Evolutionary conservation across 2,888 invertebrate species (phyloP).

Genomic region (Clanis bilineata): DNA sequence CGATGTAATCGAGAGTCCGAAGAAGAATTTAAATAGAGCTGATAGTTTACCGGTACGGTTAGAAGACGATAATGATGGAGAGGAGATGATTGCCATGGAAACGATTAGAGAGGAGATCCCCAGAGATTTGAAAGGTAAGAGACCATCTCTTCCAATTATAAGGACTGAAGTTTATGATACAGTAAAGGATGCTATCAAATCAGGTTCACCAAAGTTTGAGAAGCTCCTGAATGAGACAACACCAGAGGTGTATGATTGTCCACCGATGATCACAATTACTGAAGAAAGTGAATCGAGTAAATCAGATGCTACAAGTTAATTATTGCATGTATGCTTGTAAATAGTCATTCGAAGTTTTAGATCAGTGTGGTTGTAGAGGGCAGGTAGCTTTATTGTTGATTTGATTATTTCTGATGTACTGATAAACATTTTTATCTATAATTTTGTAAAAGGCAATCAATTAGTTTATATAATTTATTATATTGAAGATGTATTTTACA

Average conservation of each 20-base stretch:
- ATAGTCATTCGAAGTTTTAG: constrained; percentile 18
- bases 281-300: constrained; percentile 72
- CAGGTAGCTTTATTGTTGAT: not conserved
- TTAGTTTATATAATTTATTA: too few relatives aligned
- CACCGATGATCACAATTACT: constrained; percentile 76
- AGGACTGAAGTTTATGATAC: constrained; percentile 80
- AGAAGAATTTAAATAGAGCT: constrained; percentile 74
- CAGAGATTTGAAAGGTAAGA: constrained; percentile 63
- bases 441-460: too few relatives aligned
- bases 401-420: not conserved
- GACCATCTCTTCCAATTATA: constrained; percentile 69
- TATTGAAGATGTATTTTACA: too few relatives aligned
- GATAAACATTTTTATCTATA: not conserved
- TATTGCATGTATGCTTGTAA: constrained; percentile 27
- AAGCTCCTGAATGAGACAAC: constrained; percentile 80
- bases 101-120: constrained; percentile 65
- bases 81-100: constrained; percentile 51
- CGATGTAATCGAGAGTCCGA: constrained; percentile 66
- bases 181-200: constrained; percentile 78
- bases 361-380: not conserved
- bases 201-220: constrained; percentile 82
- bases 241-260: constrained; percentile 57
- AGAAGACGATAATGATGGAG: constrained; percentile 64
- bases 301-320: constrained; percentile 71
- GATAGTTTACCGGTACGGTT: constrained; percentile 81